Evolutionary conservation across 2,113 vertebrate genomes (phyloP).

Genomic region (Myotis brandtii): DNA sequence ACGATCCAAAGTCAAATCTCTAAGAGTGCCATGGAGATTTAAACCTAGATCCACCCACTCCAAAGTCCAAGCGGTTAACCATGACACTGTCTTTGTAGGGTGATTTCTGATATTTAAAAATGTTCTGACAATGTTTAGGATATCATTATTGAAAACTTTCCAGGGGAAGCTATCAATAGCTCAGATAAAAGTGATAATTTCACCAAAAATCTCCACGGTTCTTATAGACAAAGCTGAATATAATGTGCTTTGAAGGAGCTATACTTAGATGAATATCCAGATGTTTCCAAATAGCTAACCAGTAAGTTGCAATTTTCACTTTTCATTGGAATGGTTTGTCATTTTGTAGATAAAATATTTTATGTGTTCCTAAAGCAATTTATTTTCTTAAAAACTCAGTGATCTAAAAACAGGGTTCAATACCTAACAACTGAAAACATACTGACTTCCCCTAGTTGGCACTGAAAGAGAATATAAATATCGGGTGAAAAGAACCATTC

Average conservation of each 20-base stretch:
- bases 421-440: not conserved
- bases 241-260: not conserved
- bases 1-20: not conserved
- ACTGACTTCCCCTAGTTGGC: not conserved
- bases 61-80: not conserved
- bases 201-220: not conserved
- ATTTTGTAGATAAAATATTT: not conserved
- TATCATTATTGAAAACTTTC: not conserved
- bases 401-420: not conserved
- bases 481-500: not conserved
- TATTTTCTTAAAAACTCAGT: not conserved
- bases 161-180: not conserved
- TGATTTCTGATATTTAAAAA: not conserved
- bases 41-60: not conserved
- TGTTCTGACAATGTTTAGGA: not conserved
- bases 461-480: not conserved
- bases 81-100: not conserved
- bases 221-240: not conserved
- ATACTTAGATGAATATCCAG: not conserved
- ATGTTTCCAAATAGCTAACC: constrained; percentile 29
- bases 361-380: not conserved
- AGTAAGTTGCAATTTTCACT: not conserved
- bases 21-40: not conserved
- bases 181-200: not conserved
- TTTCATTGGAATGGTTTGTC: constrained; percentile 4